phyloP scores from a whole-genome alignment of 1,140 invertebrate species.

The Ceratoteleas bidentatus region DNA sequence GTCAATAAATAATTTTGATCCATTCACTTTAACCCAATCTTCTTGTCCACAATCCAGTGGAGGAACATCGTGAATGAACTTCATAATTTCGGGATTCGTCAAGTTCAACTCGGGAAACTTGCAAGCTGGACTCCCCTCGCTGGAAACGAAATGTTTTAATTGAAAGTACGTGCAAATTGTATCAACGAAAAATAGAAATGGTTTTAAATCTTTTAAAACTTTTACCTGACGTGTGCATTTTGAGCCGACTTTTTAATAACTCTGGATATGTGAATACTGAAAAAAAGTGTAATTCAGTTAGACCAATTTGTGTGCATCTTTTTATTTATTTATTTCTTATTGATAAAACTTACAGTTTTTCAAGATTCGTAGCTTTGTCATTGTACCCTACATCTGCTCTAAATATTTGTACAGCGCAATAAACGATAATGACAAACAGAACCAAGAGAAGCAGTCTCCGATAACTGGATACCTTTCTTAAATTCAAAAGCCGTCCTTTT shows the following conservation, averaged over 20 bases:
- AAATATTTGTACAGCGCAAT: constrained; percentile 71
- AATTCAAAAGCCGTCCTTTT: constrained; percentile 47
- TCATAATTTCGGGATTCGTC: constrained; percentile 86
- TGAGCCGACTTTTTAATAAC: constrained; percentile 25
- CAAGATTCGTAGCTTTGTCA: constrained; percentile 71
- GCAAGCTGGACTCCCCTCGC: constrained; percentile 40
- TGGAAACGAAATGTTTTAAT: constrained; percentile 19
- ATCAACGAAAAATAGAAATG: neutral
- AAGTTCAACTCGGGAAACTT: constrained; percentile 81
- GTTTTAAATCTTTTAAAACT: neutral
- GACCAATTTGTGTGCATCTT: neutral
- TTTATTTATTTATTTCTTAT: neutral
- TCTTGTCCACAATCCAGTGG: constrained; percentile 83
- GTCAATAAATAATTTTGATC: constrained; percentile 82
- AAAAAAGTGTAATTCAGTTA: neutral
- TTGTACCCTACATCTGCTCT: constrained; percentile 66
- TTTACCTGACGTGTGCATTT: constrained; percentile 2
- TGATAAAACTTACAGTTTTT: constrained; percentile 72
- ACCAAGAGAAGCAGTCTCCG: constrained; percentile 67
- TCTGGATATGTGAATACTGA: constrained; percentile 13
- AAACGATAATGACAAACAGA: constrained; percentile 65
- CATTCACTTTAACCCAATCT: constrained; percentile 79
- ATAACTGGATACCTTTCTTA: constrained; percentile 72
- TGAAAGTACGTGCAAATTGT: neutral
- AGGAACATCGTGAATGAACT: constrained; percentile 84